These are phyloP conservation scores for Ariolimax columbianus DNA, from an alignment of 2,888 invertebrate species.

Conservation along the genomic window DNA sequence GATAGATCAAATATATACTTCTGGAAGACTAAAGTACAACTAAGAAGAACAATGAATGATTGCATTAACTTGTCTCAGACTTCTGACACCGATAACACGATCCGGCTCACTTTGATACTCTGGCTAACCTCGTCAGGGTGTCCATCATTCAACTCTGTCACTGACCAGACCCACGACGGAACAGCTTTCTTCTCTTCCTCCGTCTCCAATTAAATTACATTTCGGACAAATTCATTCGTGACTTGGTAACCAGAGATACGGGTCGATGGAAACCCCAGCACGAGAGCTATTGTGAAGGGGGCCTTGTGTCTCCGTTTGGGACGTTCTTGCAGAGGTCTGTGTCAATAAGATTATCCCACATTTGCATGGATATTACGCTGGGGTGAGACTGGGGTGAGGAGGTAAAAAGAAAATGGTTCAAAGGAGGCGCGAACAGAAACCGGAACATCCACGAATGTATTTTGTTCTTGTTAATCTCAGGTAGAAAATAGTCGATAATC, in stretches of 20 bases:
- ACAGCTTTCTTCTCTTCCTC: not conserved
- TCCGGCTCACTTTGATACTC: not conserved
- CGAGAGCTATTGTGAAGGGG: slow-evolving; percentile 24
- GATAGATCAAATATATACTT: too few species aligned
- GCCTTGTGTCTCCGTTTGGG: slow-evolving; percentile 40
- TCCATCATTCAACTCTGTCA: not conserved
- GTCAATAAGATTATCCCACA: slow-evolving; percentile 46
- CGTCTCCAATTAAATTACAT: slow-evolving; percentile 44
- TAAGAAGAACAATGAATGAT: not conserved
- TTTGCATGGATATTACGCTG: slow-evolving; percentile 50
- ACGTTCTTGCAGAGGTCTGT: slow-evolving; percentile 39
- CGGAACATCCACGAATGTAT: not conserved
- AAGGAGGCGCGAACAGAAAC: not conserved
- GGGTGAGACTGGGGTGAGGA: slow-evolving; percentile 15
- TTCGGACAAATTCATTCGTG: slow-evolving; percentile 49
- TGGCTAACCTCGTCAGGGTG: not conserved
- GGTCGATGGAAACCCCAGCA: slow-evolving; percentile 21
- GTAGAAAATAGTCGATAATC: too few species aligned
- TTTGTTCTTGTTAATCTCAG: too few species aligned
- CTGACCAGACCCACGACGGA: not conserved
- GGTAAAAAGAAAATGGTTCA: not conserved
- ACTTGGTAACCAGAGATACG: slow-evolving; percentile 42
- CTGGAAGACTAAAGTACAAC: too few species aligned
- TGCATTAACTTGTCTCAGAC: slow-evolving; percentile 11
- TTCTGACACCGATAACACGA: not conserved